These are phyloP conservation scores for Cylindroiulus punctatus DNA, from an alignment of 2,888 invertebrate species.

Conservation along the genomic window DNA sequence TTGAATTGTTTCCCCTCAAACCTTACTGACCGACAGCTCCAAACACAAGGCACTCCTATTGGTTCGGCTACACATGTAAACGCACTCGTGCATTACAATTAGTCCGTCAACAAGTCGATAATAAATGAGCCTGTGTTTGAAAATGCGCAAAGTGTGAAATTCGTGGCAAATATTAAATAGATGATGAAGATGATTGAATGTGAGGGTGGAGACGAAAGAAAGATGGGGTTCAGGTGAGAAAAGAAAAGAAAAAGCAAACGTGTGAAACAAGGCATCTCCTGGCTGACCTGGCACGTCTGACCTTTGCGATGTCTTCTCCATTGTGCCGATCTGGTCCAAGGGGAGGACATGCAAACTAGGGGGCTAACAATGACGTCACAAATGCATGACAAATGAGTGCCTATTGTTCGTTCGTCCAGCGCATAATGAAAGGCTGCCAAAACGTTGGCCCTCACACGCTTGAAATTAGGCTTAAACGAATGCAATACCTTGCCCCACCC, in stretches of 20 bases:
- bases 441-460: constrained; percentile 9
- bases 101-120: neutral
- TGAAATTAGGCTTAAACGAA: constrained; percentile 18
- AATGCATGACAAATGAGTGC: constrained; percentile 47
- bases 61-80: neutral
- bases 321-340: constrained; percentile 6
- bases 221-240: constrained; percentile 39
- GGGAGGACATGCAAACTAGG: constrained; percentile 10
- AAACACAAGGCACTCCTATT: too few species aligned
- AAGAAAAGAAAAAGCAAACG: constrained; percentile 17
- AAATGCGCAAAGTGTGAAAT: constrained; percentile 4
- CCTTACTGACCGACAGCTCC: too few species aligned
- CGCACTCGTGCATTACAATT: constrained; percentile 16
- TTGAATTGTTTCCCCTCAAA: too few species aligned
- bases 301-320: constrained; percentile 30
- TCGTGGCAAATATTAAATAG: neutral
- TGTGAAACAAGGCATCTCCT: constrained; percentile 47
- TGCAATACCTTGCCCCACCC: constrained; percentile 9
- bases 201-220: constrained; percentile 42
- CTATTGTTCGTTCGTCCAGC: constrained; percentile 25
- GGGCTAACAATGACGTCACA: constrained; percentile 44
- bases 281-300: constrained; percentile 48
- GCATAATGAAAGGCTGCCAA: constrained; percentile 49
- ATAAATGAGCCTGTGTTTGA: constrained; percentile 1
- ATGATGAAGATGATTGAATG: constrained; percentile 48